These are phyloP conservation scores for Colletes latitarsis DNA, from an alignment of 1,140 invertebrate species.

Conservation along the genomic window DNA sequence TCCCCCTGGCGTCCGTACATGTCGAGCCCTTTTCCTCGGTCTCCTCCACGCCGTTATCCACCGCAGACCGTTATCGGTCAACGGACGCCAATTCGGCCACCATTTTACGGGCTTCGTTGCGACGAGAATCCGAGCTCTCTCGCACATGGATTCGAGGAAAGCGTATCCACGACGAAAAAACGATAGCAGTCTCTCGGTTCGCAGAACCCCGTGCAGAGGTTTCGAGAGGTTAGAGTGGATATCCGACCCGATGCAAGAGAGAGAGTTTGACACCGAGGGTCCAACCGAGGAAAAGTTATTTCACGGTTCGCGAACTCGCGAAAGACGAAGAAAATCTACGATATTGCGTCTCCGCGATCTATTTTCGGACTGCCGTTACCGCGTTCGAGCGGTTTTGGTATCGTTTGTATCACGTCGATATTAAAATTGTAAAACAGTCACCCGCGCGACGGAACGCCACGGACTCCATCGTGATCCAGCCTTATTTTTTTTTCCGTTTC, in stretches of 20 bases:
- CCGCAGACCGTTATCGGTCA: slow-evolving; percentile 48
- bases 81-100: slow-evolving; percentile 20
- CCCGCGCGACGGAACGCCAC: no score
- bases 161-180: no score
- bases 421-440: slow-evolving; percentile 18
- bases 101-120: slow-evolving; percentile 2
- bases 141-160: slow-evolving; percentile 50
- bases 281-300: no score
- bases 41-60: slow-evolving; percentile 57
- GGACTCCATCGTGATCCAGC: no score
- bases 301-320: neutral
- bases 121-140: slow-evolving; percentile 39
- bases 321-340: slow-evolving; percentile 49
- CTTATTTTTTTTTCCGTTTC: no score
- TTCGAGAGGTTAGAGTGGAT: no score
- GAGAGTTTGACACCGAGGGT: no score
- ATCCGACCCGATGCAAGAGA: no score
- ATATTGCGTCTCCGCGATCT: slow-evolving; percentile 56
- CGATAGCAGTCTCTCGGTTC: no score
- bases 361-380: slow-evolving; percentile 49
- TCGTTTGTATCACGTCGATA: slow-evolving; percentile 46
- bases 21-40: slow-evolving; percentile 29
- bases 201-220: no score
- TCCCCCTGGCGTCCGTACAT: slow-evolving; percentile 63
- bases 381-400: slow-evolving; percentile 36